Percentiles rank a stretch among this genome's conserved stretches.
These are phyloP conservation scores for Cavia aperea DNA, from an alignment of 2,113 vertebrate genomes.

Conservation along the genomic window DNA sequence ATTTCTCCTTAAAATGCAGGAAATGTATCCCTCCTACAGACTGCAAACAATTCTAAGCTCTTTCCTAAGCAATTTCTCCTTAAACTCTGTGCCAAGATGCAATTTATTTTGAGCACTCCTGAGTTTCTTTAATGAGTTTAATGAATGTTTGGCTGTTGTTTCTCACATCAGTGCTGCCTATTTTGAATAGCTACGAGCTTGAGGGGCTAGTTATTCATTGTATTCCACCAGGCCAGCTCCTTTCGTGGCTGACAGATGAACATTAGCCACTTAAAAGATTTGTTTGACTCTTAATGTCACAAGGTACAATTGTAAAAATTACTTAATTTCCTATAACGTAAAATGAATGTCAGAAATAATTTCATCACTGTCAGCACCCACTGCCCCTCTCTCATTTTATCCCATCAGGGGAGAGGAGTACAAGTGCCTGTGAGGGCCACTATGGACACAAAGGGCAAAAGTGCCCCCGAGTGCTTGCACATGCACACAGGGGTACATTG, in stretches of 20 bases:
- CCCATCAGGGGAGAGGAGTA: not conserved
- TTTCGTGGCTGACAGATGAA: not conserved
- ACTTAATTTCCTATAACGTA: not conserved
- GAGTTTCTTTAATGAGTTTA: constrained; percentile 34
- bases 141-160: constrained; percentile 31
- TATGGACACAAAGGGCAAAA: not conserved
- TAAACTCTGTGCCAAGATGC: constrained; percentile 52
- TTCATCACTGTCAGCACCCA: not conserved
- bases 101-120: constrained; percentile 62
- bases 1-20: constrained; percentile 38
- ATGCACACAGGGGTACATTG: not conserved
- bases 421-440: not conserved
- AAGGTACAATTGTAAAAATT: not conserved
- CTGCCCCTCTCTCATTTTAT: not conserved
- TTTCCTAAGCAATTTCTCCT: constrained; percentile 61
- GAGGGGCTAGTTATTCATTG: not conserved
- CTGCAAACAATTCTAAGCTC: constrained; percentile 24
- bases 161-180: not conserved
- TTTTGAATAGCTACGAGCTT: not conserved
- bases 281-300: not conserved
- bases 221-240: not conserved
- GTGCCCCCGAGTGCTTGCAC: not conserved
- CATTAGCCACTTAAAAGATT: not conserved
- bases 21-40: constrained; percentile 5
- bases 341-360: not conserved